Percentiles rank a stretch among this genome's conserved stretches.
These are phyloP conservation scores for Stratiolaelaps scimitus DNA, from an alignment of 1,140 invertebrate species.

Conservation along the genomic window DNA sequence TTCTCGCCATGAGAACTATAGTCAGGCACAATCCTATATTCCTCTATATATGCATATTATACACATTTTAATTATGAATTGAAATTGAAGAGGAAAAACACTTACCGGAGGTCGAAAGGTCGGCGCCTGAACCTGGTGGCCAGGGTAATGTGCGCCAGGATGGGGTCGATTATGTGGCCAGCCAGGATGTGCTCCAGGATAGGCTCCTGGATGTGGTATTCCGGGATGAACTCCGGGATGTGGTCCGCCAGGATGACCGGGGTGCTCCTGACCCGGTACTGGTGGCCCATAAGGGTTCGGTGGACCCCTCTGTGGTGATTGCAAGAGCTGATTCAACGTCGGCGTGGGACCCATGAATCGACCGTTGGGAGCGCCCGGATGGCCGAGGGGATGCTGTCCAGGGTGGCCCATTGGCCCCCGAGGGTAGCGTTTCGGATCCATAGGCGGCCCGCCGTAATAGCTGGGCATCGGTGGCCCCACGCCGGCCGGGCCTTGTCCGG, in stretches of 20 bases:
- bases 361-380: conserved; percentile 16
- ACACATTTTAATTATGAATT: too few species aligned
- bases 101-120: conserved; percentile 21
- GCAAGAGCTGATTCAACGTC: conserved; percentile 73
- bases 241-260: conserved; percentile 31
- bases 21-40: too few species aligned
- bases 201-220: too few species aligned
- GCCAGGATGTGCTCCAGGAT: too few species aligned
- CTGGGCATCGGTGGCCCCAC: conserved; percentile 10
- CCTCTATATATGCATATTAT: too few species aligned
- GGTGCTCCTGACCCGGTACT: conserved; percentile 39
- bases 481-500: too few species aligned
- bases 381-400: too few species aligned
- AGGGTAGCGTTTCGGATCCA: conserved; percentile 21
- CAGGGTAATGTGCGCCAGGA: conserved; percentile 1
- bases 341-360: conserved; percentile 56
- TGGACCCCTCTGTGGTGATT: conserved; percentile 48
- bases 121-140: conserved; percentile 19
- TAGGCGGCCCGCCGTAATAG: conserved; percentile 5
- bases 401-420: not conserved
- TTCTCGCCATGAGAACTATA: too few species aligned
- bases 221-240: too few species aligned
- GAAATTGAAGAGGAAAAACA: not conserved
- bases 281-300: conserved; percentile 34
- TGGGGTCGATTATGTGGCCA: too few species aligned